A percentile compares a stretch with the other conserved stretches of the same genome.
Conservation (phyloP, 2,888 invertebrate genomes). For the Drosophila vallismaia region DNA sequence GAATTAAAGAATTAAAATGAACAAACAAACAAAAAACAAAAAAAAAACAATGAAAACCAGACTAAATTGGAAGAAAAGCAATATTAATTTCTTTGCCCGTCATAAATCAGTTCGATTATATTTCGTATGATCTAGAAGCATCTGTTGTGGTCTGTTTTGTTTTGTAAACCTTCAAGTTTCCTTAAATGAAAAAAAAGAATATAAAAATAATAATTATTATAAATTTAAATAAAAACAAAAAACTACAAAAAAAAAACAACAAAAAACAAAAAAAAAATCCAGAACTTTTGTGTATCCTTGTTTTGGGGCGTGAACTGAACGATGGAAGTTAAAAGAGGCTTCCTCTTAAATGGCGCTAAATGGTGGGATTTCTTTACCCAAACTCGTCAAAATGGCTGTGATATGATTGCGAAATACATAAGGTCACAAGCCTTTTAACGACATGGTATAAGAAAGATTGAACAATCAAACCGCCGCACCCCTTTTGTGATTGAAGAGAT, state of each 20-base stretch:
- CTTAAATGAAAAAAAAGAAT: constrained; percentile 67
- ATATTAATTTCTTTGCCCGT: constrained; percentile 63
- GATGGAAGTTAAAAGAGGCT: background rate
- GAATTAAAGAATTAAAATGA: constrained; percentile 11
- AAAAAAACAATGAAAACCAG: background rate
- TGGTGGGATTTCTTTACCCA: constrained; percentile 82
- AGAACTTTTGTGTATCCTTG: constrained; percentile 54
- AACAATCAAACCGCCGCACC: background rate
- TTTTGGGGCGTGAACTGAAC: constrained; percentile 29
- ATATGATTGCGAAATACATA: constrained; percentile 81
- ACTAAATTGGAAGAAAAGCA: constrained; percentile 37
- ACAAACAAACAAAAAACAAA: background rate
- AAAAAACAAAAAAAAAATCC: constrained; percentile 69
- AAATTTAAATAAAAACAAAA: constrained; percentile 71
- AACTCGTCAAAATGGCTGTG: constrained; percentile 85
- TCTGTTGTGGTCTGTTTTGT: constrained; percentile 81
- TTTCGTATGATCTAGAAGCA: constrained; percentile 71
- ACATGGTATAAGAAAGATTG: constrained; percentile 82
- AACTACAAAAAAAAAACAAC: constrained; percentile 57
- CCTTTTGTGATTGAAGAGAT: constrained; percentile 27
- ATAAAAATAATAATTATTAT: constrained; percentile 66
- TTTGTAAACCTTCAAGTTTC: constrained; percentile 79
- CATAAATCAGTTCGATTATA: constrained; percentile 68
- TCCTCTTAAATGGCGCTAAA: too few relatives aligned
- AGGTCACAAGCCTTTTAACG: constrained; percentile 83